phyloP scores from a whole-genome alignment of 2,797 vertebrate genomes.

The Carcharodon carcharias region DNA sequence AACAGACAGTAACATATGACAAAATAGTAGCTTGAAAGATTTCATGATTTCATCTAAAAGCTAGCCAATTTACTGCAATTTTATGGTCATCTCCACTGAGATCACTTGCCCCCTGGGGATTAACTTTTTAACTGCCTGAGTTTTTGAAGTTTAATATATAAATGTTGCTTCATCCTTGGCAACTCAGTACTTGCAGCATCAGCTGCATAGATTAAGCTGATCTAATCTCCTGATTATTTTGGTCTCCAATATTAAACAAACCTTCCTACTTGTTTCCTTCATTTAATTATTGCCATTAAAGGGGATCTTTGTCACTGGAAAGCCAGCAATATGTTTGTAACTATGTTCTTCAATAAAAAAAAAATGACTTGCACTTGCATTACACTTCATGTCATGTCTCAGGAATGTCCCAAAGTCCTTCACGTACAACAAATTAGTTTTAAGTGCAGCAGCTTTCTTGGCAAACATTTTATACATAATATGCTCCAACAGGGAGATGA shows the following conservation, averaged over 20 bases:
- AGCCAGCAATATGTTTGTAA: not conserved
- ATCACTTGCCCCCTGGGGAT: slow-evolving; percentile 15
- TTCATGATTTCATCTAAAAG: slow-evolving; percentile 18
- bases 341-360: not conserved
- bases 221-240: not conserved
- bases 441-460: not conserved
- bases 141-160: slow-evolving; percentile 14
- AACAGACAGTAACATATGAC: slow-evolving; percentile 4
- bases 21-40: slow-evolving; percentile 23
- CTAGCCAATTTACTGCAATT: slow-evolving; percentile 1
- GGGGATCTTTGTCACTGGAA: not conserved
- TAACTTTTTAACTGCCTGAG: slow-evolving; percentile 27
- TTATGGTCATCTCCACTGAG: not conserved
- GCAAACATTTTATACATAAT: not conserved
- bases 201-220: not conserved
- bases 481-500: not conserved
- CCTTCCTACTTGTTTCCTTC: not conserved
- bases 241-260: slow-evolving; percentile 3
- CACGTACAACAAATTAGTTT: not conserved
- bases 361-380: not conserved
- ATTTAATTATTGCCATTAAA: slow-evolving; percentile 31
- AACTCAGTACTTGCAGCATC: not conserved
- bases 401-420: slow-evolving; percentile 21
- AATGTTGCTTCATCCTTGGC: slow-evolving; percentile 9
- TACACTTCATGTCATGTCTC: slow-evolving; percentile 18